These are phyloP conservation scores for Drosophila kepulauana DNA, from an alignment of 1,140 invertebrate species.

Conservation along the genomic window DNA sequence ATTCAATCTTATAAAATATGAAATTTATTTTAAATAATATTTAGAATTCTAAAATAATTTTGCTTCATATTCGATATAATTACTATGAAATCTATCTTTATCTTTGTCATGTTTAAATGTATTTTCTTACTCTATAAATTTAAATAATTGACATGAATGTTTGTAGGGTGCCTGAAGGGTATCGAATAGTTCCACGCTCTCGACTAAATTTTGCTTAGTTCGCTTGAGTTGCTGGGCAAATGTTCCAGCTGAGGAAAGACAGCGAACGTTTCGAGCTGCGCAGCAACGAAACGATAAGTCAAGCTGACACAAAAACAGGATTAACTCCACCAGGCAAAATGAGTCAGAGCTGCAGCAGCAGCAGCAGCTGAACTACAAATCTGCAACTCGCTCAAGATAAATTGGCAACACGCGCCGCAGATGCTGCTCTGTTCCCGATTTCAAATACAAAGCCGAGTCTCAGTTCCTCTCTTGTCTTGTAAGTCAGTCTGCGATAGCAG, in stretches of 20 bases:
- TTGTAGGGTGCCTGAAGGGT: too few species aligned
- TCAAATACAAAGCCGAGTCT: neutral
- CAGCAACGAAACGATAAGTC: constrained; percentile 39
- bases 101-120: too few species aligned
- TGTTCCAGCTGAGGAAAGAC: neutral
- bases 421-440: constrained; percentile 37
- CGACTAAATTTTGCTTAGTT: neutral
- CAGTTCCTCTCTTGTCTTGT: neutral
- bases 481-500: constrained; percentile 7
- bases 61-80: too few species aligned
- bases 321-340: constrained; percentile 53
- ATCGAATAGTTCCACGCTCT: neutral
- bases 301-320: constrained; percentile 65
- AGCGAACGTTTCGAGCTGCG: neutral
- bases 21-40: too few species aligned
- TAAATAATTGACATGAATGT: too few species aligned
- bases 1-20: too few species aligned
- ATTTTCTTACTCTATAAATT: too few species aligned
- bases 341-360: constrained; percentile 62
- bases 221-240: too few species aligned
- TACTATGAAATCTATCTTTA: too few species aligned
- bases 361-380: constrained; percentile 45
- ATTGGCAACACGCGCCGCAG: constrained; percentile 78
- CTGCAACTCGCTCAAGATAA: constrained; percentile 70
- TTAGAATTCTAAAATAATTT: too few species aligned